These are phyloP conservation scores for Lepisosteus oculatus DNA, from an alignment of 2,113 vertebrate genomes.

Conservation along the genomic window DNA sequence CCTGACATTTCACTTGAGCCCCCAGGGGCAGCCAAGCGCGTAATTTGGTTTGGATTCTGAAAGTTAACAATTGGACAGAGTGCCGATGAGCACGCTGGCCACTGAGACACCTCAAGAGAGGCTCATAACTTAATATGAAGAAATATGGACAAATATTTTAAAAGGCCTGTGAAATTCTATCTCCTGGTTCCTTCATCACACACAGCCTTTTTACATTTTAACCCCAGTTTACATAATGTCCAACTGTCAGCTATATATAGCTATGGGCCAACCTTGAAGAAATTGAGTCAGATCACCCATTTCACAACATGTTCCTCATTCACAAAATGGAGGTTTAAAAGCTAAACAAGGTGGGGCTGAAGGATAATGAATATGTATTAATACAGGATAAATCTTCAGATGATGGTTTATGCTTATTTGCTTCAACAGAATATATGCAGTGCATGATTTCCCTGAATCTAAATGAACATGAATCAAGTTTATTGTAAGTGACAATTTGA, in stretches of 20 bases:
- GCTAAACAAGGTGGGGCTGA: conserved; percentile 30
- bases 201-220: not conserved
- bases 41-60: not conserved
- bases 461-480: no score
- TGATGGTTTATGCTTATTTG: not conserved
- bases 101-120: not conserved
- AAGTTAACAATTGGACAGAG: not conserved
- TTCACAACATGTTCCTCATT: conserved; percentile 31
- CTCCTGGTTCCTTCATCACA: no score
- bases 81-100: not conserved
- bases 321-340: conserved; percentile 31
- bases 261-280: conserved; percentile 24
- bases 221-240: conserved; percentile 29
- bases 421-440: not conserved
- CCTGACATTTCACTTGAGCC: no score
- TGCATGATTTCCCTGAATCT: no score
- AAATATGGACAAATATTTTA: conserved; percentile 21
- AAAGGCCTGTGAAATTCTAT: not conserved
- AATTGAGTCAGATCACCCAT: conserved; percentile 32
- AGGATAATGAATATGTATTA: conserved; percentile 33
- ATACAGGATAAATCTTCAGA: not conserved
- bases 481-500: no score
- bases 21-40: no score
- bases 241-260: conserved; percentile 35
- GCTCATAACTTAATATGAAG: conserved; percentile 17